phyloP scores from a whole-genome alignment of 2,888 invertebrate species.

The Eurois occulta region DNA sequence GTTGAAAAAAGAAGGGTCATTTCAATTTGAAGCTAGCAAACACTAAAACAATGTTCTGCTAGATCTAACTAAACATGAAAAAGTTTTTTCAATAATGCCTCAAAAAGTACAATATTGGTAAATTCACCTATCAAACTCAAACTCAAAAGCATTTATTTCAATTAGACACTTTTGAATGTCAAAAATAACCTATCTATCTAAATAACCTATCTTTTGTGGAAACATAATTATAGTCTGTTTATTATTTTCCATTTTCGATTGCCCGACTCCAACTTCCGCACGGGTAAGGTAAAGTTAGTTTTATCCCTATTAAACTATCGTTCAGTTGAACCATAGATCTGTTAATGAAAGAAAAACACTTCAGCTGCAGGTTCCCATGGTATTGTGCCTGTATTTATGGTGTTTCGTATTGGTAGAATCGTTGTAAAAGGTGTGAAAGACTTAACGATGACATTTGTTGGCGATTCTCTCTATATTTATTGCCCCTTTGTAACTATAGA shows the following conservation, averaged over 20 bases:
- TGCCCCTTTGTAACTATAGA: neutral
- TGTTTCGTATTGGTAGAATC: neutral
- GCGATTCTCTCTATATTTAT: neutral
- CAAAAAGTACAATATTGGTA: neutral
- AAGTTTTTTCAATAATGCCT: neutral
- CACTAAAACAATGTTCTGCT: neutral
- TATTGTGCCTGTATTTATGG: neutral
- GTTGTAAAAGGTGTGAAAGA: neutral
- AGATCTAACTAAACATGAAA: neutral
- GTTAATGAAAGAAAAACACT: constrained; percentile 49
- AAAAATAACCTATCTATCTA: too few species aligned
- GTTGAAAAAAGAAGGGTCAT: neutral
- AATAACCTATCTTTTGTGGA: neutral
- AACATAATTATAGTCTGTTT: constrained; percentile 6
- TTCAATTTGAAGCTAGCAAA: neutral
- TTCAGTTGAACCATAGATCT: constrained; percentile 20
- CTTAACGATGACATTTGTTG: constrained; percentile 4
- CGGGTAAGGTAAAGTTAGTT: constrained; percentile 22
- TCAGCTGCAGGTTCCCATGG: constrained; percentile 5
- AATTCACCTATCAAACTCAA: too few species aligned
- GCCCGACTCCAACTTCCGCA: constrained; percentile 4
- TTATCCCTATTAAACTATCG: constrained; percentile 29
- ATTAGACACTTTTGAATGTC: too few species aligned
- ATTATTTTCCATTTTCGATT: constrained; percentile 22
- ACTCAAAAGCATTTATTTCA: too few species aligned